phyloP scores from a whole-genome alignment of 2,113 vertebrate species.

The Plecturocebus donacophilus region DNA sequence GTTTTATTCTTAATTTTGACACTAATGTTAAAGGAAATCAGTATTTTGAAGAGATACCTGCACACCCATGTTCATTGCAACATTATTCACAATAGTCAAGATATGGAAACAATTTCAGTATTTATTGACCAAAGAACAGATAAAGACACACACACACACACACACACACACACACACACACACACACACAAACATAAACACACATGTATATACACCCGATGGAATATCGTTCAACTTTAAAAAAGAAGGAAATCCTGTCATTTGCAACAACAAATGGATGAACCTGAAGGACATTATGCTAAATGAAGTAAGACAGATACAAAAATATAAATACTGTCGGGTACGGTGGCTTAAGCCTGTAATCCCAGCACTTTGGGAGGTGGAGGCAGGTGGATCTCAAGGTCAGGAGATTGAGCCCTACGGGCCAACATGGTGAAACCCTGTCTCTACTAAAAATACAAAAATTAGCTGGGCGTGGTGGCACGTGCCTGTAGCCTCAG shows the following conservation, averaged over 20 bases:
- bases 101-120: neutral
- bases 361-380: too few relatives aligned
- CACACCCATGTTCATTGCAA: neutral
- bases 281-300: neutral
- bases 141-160: neutral
- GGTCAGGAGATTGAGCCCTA: too few relatives aligned
- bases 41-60: neutral
- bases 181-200: too few relatives aligned
- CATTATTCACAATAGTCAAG: neutral
- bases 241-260: neutral
- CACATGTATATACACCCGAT: neutral
- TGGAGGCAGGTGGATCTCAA: too few relatives aligned
- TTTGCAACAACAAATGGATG: neutral
- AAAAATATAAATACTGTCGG: neutral
- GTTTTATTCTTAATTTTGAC: neutral
- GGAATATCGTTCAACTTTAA: neutral
- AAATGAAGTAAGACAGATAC: neutral
- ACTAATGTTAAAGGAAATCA: neutral
- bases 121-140: neutral
- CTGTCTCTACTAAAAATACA: too few relatives aligned
- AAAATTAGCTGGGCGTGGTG: too few relatives aligned
- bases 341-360: too few relatives aligned
- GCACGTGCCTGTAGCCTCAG: too few relatives aligned
- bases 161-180: too few relatives aligned
- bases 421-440: too few relatives aligned